These are phyloP conservation scores for Coreoperca whiteheadi DNA, from an alignment of 2,113 vertebrate genomes.

Conservation along the genomic window DNA sequence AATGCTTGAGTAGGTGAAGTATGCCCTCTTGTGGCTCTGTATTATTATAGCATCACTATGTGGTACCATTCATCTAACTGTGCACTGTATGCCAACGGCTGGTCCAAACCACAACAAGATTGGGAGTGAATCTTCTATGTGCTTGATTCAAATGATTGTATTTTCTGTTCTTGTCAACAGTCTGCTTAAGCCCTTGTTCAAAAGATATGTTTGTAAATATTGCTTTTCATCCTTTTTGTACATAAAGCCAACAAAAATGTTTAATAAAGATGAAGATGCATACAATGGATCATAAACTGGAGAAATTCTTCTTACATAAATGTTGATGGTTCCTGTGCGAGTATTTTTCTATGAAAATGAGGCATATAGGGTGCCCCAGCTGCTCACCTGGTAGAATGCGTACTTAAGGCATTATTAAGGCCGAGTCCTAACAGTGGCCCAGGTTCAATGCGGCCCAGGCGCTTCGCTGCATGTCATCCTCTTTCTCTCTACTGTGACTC, in stretches of 20 bases:
- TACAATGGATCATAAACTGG: neutral
- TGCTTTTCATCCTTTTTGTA: slow-evolving; percentile 74
- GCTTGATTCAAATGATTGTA: slow-evolving; percentile 79
- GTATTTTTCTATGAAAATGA: neutral
- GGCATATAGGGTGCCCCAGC: neutral
- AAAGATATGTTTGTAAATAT: slow-evolving; percentile 76
- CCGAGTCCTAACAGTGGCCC: too few species aligned
- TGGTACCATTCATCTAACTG: slow-evolving; percentile 45
- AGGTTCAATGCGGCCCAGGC: too few species aligned
- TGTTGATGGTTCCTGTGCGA: neutral
- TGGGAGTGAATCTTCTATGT: slow-evolving; percentile 52
- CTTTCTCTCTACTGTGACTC: too few species aligned
- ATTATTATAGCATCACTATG: slow-evolving; percentile 51
- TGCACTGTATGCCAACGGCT: slow-evolving; percentile 41
- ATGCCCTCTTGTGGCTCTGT: slow-evolving; percentile 65
- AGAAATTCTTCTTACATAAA: neutral
- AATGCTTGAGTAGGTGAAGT: slow-evolving; percentile 53
- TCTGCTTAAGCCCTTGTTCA: slow-evolving; percentile 69
- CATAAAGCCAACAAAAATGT: slow-evolving; percentile 71
- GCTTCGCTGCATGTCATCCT: too few species aligned
- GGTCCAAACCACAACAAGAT: slow-evolving; percentile 28
- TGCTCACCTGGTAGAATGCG: too few species aligned
- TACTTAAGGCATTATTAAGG: too few species aligned
- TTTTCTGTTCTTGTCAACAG: slow-evolving; percentile 66
- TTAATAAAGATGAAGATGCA: slow-evolving; percentile 70